Evolutionary conservation across 2,888 invertebrate genomes (phyloP).

Genomic region (Microctonus aethiopoides): DNA sequence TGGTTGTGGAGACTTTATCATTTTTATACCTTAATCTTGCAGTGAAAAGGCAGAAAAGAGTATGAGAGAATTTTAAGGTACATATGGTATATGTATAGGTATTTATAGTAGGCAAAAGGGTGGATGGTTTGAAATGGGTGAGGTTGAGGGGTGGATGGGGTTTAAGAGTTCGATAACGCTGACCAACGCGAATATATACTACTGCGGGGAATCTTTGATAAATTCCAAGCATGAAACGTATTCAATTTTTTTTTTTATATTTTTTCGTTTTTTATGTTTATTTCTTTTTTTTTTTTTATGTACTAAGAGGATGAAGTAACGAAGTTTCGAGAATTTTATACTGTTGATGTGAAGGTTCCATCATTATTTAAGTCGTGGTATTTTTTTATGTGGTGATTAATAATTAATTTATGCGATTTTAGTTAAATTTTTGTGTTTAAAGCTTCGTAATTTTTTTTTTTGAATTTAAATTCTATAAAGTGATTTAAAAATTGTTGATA

Average conservation of each 20-base stretch:
- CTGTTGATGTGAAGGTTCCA: too few relatives aligned
- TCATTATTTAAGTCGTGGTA: too few relatives aligned
- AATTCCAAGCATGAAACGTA: conserved; percentile 36
- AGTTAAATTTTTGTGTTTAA: too few relatives aligned
- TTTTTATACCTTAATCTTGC: conserved; percentile 45
- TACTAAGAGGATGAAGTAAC: too few relatives aligned
- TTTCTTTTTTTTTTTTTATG: neutral
- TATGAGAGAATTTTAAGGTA: neutral
- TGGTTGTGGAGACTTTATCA: conserved; percentile 45
- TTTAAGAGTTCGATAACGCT: conserved; percentile 40
- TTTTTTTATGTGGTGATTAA: too few relatives aligned
- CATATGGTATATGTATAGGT: neutral
- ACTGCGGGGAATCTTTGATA: conserved; percentile 28
- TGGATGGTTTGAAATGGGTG: neutral
- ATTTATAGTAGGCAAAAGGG: neutral
- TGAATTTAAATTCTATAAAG: too few relatives aligned
- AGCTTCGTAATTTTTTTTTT: too few relatives aligned
- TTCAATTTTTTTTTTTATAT: conserved; percentile 36
- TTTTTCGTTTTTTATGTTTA: conserved; percentile 22
- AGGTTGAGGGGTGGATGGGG: conserved; percentile 13
- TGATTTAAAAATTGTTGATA: too few relatives aligned
- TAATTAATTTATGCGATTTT: too few relatives aligned
- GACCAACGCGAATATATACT: conserved; percentile 37
- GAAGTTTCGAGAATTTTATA: too few relatives aligned
- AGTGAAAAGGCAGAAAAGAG: conserved; percentile 25